A percentile compares a stretch with the other conserved stretches of the same genome.
Conservation (phyloP, 1,140 invertebrate species). For the Tetraneura akinire region DNA sequence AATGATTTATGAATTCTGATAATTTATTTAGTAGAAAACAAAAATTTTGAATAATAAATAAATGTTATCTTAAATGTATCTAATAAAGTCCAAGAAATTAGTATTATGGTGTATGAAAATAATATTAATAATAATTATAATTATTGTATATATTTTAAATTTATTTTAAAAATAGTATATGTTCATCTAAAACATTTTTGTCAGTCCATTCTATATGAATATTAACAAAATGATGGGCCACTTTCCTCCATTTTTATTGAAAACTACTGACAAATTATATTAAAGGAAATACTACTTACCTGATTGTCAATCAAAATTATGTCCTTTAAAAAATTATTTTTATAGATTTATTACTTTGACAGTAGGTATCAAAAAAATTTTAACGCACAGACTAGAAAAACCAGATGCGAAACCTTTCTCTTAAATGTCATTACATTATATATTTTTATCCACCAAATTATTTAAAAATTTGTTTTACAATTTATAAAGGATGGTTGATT, state of each 20-base stretch:
- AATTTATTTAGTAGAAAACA: no score
- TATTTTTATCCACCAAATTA: conserved; percentile 32
- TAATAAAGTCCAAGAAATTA: not conserved
- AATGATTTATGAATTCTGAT: not conserved
- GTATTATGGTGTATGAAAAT: not conserved
- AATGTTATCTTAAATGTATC: no score
- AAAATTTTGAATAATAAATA: no score
- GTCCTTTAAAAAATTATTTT: conserved; percentile 43
- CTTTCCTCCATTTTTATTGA: conserved; percentile 48
- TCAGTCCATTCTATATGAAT: conserved; percentile 29
- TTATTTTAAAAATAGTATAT: not conserved
- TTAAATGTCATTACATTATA: conserved; percentile 18
- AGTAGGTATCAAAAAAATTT: conserved; percentile 43
- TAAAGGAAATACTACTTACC: conserved; percentile 50
- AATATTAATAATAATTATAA: not conserved
- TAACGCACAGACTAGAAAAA: conserved; percentile 48
- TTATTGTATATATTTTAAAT: no score
- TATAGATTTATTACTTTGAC: conserved; percentile 46
- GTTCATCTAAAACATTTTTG: conserved; percentile 17
- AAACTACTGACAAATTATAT: conserved; percentile 44
- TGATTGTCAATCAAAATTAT: conserved; percentile 48
- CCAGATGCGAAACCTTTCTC: conserved; percentile 51
- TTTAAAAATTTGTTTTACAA: conserved; percentile 12
- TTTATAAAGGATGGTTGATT: conserved; percentile 30
- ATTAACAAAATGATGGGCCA: conserved; percentile 49